These are phyloP conservation scores for Octodonta nipae DNA, from an alignment of 2,888 invertebrate species.

Conservation along the genomic window DNA sequence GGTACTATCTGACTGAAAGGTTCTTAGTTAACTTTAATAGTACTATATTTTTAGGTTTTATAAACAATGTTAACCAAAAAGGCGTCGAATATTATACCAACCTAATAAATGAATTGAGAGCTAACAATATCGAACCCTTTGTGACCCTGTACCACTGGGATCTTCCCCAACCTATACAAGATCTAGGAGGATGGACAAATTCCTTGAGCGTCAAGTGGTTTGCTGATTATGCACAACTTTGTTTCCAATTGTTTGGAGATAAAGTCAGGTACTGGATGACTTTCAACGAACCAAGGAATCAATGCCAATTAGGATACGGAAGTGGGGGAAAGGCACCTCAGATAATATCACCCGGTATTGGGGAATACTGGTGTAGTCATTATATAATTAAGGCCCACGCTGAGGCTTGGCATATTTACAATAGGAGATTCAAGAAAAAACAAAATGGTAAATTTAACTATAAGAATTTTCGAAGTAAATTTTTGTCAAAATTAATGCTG, in stretches of 20 bases:
- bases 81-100: slow-evolving; percentile 16
- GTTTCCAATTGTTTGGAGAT: slow-evolving; percentile 34
- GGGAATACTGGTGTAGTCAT: slow-evolving; percentile 48
- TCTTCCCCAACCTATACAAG: slow-evolving; percentile 22
- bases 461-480: too few relatives aligned
- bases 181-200: slow-evolving; percentile 51
- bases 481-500: too few relatives aligned
- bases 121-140: slow-evolving; percentile 39
- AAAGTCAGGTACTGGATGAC: slow-evolving; percentile 40
- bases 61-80: slow-evolving; percentile 36
- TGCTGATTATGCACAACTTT: slow-evolving; percentile 41
- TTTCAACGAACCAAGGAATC: slow-evolving; percentile 42
- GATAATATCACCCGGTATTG: slow-evolving; percentile 33
- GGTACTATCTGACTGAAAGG: too few relatives aligned
- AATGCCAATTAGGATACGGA: neutral
- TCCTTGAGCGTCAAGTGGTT: slow-evolving; percentile 45
- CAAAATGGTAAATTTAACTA: slow-evolving; percentile 37
- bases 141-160: slow-evolving; percentile 46
- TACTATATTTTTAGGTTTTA: slow-evolving; percentile 4
- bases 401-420: slow-evolving; percentile 45
- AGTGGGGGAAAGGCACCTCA: neutral
- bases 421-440: slow-evolving; percentile 40
- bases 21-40: neutral
- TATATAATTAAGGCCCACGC: slow-evolving; percentile 52
- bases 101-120: slow-evolving; percentile 38